Percentiles rank a stretch among this genome's conserved stretches.
Evolutionary conservation across 2,113 vertebrate species (phyloP).

Genomic region (Antechinus flavipes): DNA sequence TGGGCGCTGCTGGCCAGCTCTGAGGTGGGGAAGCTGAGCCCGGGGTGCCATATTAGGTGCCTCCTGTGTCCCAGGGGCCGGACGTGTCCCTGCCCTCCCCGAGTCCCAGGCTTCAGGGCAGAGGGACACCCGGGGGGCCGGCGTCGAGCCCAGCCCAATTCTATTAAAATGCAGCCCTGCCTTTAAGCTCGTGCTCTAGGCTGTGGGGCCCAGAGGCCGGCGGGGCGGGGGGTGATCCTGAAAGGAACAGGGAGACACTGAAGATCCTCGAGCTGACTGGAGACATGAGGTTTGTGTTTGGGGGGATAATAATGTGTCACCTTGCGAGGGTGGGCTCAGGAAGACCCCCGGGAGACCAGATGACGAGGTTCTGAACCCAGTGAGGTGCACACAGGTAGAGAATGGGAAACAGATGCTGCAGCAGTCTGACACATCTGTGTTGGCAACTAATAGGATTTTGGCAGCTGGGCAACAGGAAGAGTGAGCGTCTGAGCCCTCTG

Average conservation of each 20-base stretch:
- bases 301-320: too few species aligned
- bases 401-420: not conserved
- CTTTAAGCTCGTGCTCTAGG: not conserved
- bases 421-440: too few species aligned
- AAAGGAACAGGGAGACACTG: not conserved
- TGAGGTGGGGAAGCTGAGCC: not conserved
- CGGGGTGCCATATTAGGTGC: too few species aligned
- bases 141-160: not conserved
- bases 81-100: not conserved
- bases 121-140: not conserved
- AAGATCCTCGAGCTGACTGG: not conserved
- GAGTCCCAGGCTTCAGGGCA: too few species aligned
- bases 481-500: too few species aligned
- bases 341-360: not conserved
- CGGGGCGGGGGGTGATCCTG: not conserved
- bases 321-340: not conserved
- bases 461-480: not conserved
- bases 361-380: not conserved
- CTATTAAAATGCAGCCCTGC: not conserved
- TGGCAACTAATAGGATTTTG: not conserved
- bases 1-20: too few species aligned
- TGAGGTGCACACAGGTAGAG: not conserved
- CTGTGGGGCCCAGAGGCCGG: too few species aligned
- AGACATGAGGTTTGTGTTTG: not conserved
- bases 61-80: not conserved